Conservation (phyloP, 1,140 invertebrate genomes). For the Drosophila watanabei region DNA sequence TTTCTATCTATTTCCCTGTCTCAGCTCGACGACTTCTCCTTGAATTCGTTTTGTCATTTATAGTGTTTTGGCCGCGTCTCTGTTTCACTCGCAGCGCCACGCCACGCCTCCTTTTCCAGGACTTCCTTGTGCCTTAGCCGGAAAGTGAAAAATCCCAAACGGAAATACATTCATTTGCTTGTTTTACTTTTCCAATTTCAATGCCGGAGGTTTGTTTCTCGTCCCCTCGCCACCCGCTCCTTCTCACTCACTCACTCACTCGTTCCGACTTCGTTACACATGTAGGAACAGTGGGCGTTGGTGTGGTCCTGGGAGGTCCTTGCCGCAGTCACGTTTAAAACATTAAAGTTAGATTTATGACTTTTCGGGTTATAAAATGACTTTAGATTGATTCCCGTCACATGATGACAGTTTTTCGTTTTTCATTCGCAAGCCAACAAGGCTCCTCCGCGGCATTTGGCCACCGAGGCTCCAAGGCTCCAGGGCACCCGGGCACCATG, state of each 20-base stretch:
- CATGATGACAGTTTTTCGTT: conserved; percentile 85
- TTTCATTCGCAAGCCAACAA: conserved; percentile 65
- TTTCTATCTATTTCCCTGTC: conserved; percentile 68
- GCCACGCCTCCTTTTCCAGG: conserved; percentile 3
- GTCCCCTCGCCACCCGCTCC: background rate
- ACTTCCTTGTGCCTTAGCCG: conserved; percentile 33
- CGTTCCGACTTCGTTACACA: conserved; percentile 43
- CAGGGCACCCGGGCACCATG: conserved; percentile 57
- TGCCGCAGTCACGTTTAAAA: conserved; percentile 85
- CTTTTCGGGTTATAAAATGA: conserved; percentile 86
- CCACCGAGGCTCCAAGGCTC: background rate
- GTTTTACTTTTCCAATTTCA: conserved; percentile 84
- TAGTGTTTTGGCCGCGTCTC: conserved; percentile 36
- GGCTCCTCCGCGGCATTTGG: background rate
- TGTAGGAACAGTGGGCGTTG: conserved; percentile 23
- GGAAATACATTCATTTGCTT: conserved; percentile 84
- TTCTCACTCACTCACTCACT: background rate
- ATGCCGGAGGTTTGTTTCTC: conserved; percentile 55
- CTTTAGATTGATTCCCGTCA: conserved; percentile 86
- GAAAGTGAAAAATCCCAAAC: conserved; percentile 84
- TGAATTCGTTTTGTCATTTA: conserved; percentile 71
- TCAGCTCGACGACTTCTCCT: conserved; percentile 27
- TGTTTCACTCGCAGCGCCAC: background rate
- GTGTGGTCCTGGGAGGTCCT: conserved; percentile 40
- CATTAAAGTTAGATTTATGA: conserved; percentile 86